These are phyloP conservation scores for Pangasius sanitwongsei DNA, from an alignment of 2,797 vertebrate genomes.

Conservation along the genomic window DNA sequence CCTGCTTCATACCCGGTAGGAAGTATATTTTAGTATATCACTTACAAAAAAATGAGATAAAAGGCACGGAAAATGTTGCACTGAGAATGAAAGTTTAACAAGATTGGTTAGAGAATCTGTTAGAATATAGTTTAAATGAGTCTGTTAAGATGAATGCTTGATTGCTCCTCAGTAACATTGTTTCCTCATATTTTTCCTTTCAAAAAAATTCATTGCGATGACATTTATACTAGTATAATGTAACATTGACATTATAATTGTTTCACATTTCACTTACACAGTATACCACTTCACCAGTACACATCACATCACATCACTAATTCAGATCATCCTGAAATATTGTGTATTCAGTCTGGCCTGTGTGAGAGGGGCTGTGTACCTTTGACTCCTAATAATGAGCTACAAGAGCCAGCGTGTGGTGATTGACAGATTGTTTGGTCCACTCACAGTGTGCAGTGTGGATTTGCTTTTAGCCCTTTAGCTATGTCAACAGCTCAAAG, in stretches of 20 bases:
- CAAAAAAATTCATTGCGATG: background rate
- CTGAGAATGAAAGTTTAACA: background rate
- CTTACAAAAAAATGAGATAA: background rate
- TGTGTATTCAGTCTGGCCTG: background rate
- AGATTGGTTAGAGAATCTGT: too few relatives aligned
- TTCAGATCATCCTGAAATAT: background rate
- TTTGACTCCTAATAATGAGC: slow-evolving; percentile 54
- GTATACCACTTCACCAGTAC: background rate
- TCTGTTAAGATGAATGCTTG: slow-evolving; percentile 17
- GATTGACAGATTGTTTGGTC: slow-evolving; percentile 63
- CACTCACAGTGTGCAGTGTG: slow-evolving; percentile 62
- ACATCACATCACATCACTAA: background rate
- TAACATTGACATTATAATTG: background rate
- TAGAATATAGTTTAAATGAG: background rate
- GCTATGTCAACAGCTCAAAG: slow-evolving; percentile 61
- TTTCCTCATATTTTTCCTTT: background rate
- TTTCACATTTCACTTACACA: background rate
- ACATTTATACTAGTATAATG: background rate
- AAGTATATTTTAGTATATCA: background rate
- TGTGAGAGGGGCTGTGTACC: slow-evolving; percentile 40
- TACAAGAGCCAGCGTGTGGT: slow-evolving; percentile 52
- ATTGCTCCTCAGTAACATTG: background rate
- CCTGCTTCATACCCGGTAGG: background rate
- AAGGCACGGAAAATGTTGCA: background rate
- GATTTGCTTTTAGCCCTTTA: slow-evolving; percentile 65